These are phyloP conservation scores for Apamea crenata DNA, from an alignment of 2,888 invertebrate genomes.

Conservation along the genomic window DNA sequence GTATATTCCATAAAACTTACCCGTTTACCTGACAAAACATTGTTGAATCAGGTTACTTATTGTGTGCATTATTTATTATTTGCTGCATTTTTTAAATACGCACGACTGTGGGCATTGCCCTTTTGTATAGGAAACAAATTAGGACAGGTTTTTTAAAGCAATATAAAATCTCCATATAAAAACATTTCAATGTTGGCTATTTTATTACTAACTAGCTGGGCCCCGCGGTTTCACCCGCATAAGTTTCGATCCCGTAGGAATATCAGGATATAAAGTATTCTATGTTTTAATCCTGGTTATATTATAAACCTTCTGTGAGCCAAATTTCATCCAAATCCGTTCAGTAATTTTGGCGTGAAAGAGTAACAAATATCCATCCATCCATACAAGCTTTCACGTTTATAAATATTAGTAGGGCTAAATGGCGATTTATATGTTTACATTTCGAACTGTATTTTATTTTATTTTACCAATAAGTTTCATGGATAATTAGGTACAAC, in stretches of 20 bases:
- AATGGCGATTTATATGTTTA: background rate
- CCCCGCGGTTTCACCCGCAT: too few species aligned
- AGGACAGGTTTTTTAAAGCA: background rate
- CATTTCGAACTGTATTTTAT: background rate
- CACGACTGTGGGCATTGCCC: too few species aligned
- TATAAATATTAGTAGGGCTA: too few species aligned
- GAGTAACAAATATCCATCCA: too few species aligned
- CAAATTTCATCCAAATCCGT: too few species aligned
- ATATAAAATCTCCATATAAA: background rate
- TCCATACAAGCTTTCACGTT: too few species aligned
- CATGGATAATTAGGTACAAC: background rate
- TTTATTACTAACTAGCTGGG: background rate
- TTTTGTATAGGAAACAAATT: background rate
- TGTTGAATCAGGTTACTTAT: background rate
- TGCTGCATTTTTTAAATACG: background rate
- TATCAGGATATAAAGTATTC: too few species aligned
- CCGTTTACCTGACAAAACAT: too few species aligned
- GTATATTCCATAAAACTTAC: background rate
- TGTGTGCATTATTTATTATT: background rate
- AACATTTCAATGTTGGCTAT: background rate
- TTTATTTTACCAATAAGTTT: background rate
- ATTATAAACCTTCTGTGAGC: too few species aligned
- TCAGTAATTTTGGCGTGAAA: too few species aligned
- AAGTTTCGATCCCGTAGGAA: too few species aligned
- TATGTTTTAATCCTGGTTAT: too few species aligned